Conservation (phyloP, 2,888 invertebrate genomes). For the Melanostoma mellinum region DNA sequence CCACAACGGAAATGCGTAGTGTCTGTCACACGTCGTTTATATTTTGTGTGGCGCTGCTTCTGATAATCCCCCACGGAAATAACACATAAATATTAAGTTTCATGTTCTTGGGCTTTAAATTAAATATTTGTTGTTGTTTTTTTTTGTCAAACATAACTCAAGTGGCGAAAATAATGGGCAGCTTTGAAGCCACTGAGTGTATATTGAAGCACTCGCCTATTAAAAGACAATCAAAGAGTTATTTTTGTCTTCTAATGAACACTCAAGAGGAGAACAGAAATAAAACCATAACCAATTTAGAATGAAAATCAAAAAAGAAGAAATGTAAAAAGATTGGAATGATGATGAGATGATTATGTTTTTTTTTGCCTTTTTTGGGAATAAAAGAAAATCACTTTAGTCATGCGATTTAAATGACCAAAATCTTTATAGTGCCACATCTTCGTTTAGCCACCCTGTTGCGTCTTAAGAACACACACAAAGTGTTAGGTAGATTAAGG, state of each 20-base stretch:
- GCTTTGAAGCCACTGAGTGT: conserved; percentile 4
- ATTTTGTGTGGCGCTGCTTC: conserved; percentile 43
- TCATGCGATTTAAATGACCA: conserved; percentile 73
- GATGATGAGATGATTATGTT: conserved; percentile 70
- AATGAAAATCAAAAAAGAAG: conserved; percentile 37
- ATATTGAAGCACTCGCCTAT: conserved; percentile 47
- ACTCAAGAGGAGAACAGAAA: conserved; percentile 12
- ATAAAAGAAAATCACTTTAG: conserved; percentile 71
- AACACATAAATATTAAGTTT: conserved; percentile 32
- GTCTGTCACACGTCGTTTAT: conserved; percentile 49
- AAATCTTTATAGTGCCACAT: conserved; percentile 60
- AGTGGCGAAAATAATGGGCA: conserved; percentile 39
- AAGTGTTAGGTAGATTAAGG: conserved; percentile 60
- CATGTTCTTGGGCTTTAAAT: conserved; percentile 33
- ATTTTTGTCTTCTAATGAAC: conserved; percentile 13
- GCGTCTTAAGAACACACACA: conserved; percentile 65
- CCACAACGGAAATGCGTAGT: conserved; percentile 67
- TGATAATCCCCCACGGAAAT: conserved; percentile 60
- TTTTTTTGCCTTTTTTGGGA: conserved; percentile 31
- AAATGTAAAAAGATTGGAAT: conserved; percentile 59
- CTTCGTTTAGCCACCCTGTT: conserved; percentile 48
- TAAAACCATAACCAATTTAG: conserved; percentile 59
- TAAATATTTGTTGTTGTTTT: conserved; percentile 28
- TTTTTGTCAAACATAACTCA: conserved; percentile 19
- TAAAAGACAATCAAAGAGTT: conserved; percentile 69